phyloP scores from a whole-genome alignment of 2,797 vertebrate genomes.

The Thunnus albacares region DNA sequence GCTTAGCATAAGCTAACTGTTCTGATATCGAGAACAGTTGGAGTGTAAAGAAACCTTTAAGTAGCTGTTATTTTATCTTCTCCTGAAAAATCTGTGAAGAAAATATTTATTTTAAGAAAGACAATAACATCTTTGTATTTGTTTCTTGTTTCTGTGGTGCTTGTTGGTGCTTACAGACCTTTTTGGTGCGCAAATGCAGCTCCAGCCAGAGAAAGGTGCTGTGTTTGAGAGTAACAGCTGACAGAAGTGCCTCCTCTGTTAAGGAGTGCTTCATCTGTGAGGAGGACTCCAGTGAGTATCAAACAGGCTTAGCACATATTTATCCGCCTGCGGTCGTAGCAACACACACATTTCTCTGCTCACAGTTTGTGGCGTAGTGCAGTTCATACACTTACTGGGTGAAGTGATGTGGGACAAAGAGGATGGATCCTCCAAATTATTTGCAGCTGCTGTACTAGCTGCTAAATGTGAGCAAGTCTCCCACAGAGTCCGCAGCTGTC shows the following conservation, averaged over 20 bases:
- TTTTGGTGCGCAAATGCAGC: slow-evolving; percentile 91
- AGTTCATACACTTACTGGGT: slow-evolving; percentile 6
- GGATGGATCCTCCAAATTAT: slow-evolving; percentile 29
- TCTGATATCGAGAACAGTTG: too few species aligned
- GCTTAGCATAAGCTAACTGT: too few species aligned
- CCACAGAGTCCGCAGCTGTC: slow-evolving; percentile 39
- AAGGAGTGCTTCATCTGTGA: slow-evolving; percentile 90
- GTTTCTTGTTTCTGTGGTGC: neutral
- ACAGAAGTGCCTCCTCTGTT: slow-evolving; percentile 86
- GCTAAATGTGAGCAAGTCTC: slow-evolving; percentile 30
- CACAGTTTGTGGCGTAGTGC: neutral
- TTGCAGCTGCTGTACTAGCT: slow-evolving; percentile 26
- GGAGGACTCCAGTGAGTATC: slow-evolving; percentile 88
- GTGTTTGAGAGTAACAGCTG: slow-evolving; percentile 87
- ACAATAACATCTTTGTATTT: neutral
- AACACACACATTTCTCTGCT: neutral
- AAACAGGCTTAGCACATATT: slow-evolving; percentile 11
- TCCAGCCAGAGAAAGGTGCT: slow-evolving; percentile 89
- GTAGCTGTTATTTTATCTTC: neutral
- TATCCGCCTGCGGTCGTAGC: neutral
- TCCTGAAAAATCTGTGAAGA: neutral
- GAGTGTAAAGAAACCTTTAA: too few species aligned
- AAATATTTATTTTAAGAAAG: neutral
- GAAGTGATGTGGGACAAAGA: slow-evolving; percentile 31
- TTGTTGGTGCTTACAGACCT: slow-evolving; percentile 82